Conservation (phyloP, 2,113 vertebrate genomes). For the cat (Felis catus) region DNA sequence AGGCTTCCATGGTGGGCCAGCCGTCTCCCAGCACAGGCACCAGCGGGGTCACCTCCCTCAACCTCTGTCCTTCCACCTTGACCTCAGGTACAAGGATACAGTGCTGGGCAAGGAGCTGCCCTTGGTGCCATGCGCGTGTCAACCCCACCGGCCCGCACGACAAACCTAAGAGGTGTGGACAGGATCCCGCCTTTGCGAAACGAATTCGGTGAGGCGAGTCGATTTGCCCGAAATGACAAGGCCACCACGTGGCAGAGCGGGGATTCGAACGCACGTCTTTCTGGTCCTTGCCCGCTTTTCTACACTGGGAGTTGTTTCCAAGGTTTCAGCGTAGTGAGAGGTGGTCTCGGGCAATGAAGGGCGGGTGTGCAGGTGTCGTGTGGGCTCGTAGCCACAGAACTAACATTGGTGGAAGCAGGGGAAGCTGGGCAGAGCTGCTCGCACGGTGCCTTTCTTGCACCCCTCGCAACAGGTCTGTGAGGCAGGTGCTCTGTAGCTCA, state of each 20-base stretch:
- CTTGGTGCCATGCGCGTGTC: not conserved
- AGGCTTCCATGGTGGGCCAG: not conserved
- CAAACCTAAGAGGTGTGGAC: not conserved
- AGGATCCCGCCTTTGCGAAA: fast-evolving
- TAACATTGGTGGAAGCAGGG: fast-evolving
- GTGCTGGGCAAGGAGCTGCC: not conserved
- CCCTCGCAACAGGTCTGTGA: not conserved
- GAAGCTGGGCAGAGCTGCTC: not conserved
- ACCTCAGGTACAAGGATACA: fast-evolving
- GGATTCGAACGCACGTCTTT: fast-evolving
- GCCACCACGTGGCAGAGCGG: not conserved
- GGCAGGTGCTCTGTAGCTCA: no score
- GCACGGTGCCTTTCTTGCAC: fast-evolving
- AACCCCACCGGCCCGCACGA: fast-evolving
- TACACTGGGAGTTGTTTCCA: not conserved
- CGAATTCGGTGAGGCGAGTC: no score
- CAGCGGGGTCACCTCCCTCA: no score
- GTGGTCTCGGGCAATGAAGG: fast-evolving
- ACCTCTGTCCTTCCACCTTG: not conserved
- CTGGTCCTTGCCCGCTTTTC: not conserved
- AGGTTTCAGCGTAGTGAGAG: fast-evolving
- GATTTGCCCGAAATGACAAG: no score
- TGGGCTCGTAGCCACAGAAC: fast-evolving
- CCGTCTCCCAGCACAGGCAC: not conserved
- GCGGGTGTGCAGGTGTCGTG: fast-evolving